These are phyloP conservation scores for Eucidaris tribuloides DNA, from an alignment of 35 echinoderm and acorn worm species.

Conservation along the genomic window DNA sequence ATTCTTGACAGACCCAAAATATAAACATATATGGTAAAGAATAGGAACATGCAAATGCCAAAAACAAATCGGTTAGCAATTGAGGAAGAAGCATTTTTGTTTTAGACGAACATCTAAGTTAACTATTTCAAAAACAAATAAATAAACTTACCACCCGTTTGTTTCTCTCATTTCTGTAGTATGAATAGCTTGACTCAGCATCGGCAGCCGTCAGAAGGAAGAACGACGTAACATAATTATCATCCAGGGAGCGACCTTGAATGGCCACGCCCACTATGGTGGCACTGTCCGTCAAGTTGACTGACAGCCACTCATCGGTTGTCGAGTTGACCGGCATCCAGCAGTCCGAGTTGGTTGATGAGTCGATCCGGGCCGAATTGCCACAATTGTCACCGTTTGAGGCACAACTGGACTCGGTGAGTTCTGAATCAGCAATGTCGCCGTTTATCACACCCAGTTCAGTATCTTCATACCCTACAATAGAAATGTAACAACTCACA, in stretches of 20 bases:
- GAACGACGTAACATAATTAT: constrained; percentile 42
- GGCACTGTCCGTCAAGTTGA: constrained; percentile 31
- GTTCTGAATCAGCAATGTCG: constrained; percentile 51
- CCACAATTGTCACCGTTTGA: constrained; percentile 38
- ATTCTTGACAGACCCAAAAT: too few relatives aligned
- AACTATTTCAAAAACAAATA: too few relatives aligned
- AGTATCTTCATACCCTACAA: constrained; percentile 64
- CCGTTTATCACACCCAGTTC: constrained; percentile 56
- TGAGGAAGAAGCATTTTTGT: too few relatives aligned
- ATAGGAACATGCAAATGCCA: too few relatives aligned
- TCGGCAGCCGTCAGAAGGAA: background rate
- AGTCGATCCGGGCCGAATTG: constrained; percentile 32
- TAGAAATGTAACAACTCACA: too few relatives aligned
- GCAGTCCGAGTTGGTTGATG: constrained; percentile 37
- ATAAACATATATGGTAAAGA: too few relatives aligned
- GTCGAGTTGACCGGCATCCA: constrained; percentile 58
- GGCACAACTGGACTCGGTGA: constrained; percentile 46
- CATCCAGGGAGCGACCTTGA: constrained; percentile 37
- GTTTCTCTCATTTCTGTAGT: too few relatives aligned
- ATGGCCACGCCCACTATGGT: constrained; percentile 42
- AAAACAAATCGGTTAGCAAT: too few relatives aligned
- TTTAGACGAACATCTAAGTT: too few relatives aligned
- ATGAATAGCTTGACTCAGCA: too few relatives aligned
- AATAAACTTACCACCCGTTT: too few relatives aligned
- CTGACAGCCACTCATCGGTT: constrained; percentile 59